Evolutionary conservation across 2,113 vertebrate species (phyloP).

Genomic region (Leptodactylus fuscus): DNA sequence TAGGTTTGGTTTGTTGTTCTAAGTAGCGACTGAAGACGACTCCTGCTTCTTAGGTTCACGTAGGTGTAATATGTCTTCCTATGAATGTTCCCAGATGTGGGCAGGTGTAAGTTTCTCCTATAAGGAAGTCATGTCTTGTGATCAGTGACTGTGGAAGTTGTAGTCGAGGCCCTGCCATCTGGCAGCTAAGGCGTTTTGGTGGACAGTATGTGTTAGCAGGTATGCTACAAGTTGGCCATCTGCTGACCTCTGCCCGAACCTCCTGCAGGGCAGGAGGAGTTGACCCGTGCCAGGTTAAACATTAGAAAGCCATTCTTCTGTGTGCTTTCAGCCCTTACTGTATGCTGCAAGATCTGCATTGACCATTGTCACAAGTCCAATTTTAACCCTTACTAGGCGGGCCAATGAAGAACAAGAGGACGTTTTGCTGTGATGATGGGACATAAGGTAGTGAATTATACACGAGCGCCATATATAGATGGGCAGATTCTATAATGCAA

Average conservation of each 20-base stretch:
- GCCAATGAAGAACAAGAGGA: background rate
- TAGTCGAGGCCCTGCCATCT: constrained; percentile 67
- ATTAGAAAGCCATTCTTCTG: constrained; percentile 43
- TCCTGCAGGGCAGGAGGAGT: constrained; percentile 38
- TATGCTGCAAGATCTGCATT: constrained; percentile 13
- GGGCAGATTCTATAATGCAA: too few relatives aligned
- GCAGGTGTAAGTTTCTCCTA: constrained; percentile 69
- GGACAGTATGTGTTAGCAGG: constrained; percentile 65
- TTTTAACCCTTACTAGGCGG: background rate
- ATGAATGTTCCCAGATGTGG: constrained; percentile 66
- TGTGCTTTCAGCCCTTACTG: constrained; percentile 49
- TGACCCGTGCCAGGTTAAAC: constrained; percentile 54
- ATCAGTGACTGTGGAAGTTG: constrained; percentile 26
- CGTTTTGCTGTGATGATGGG: too few relatives aligned
- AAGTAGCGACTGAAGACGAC: background rate
- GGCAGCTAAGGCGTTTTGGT: constrained; percentile 29
- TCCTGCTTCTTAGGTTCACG: background rate
- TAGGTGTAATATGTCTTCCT: background rate
- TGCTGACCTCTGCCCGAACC: constrained; percentile 63
- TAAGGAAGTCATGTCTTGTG: constrained; percentile 42
- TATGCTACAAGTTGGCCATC: constrained; percentile 68
- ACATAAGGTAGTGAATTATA: too few relatives aligned
- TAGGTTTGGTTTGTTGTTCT: background rate
- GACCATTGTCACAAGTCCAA: background rate
- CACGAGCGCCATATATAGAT: too few relatives aligned